Conservation (phyloP, 2,888 invertebrate species). For the Pelosia muscerda region DNA sequence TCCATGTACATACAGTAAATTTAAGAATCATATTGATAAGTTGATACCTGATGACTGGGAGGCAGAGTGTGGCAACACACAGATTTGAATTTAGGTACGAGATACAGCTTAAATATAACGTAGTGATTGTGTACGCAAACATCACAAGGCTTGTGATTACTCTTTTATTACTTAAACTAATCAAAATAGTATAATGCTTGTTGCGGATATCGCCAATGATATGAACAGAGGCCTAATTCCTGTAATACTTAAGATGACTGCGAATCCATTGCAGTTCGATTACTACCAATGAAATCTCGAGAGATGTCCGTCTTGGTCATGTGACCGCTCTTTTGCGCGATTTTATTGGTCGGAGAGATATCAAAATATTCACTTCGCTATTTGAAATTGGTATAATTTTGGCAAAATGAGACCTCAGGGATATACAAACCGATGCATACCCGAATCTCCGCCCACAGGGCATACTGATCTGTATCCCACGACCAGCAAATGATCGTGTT, state of each 20-base stretch:
- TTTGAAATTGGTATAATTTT: too few species aligned
- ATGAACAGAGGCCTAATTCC: too few species aligned
- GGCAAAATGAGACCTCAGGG: too few species aligned
- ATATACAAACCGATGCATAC: not conserved
- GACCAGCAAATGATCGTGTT: not conserved
- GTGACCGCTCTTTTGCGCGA: too few species aligned
- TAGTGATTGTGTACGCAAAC: conserved; percentile 3
- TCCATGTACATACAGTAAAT: conserved; percentile 88
- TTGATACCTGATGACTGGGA: conserved; percentile 90
- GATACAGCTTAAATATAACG: not conserved
- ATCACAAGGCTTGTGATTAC: not conserved
- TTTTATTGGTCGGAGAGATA: too few species aligned
- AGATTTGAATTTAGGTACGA: conserved; percentile 5
- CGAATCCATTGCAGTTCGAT: too few species aligned
- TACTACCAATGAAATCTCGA: too few species aligned
- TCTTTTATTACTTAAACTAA: not conserved
- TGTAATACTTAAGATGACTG: too few species aligned
- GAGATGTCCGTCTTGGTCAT: too few species aligned
- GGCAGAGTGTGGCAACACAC: conserved; percentile 86
- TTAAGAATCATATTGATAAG: conserved; percentile 83
- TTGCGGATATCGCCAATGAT: not conserved
- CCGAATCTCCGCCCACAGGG: not conserved
- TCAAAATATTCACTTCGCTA: too few species aligned
- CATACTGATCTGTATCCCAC: too few species aligned
- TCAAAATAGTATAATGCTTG: not conserved